Percentiles rank a stretch among this genome's conserved stretches.
Conservation (phyloP, 2,888 invertebrate genomes). For the Lagria hirta region DNA sequence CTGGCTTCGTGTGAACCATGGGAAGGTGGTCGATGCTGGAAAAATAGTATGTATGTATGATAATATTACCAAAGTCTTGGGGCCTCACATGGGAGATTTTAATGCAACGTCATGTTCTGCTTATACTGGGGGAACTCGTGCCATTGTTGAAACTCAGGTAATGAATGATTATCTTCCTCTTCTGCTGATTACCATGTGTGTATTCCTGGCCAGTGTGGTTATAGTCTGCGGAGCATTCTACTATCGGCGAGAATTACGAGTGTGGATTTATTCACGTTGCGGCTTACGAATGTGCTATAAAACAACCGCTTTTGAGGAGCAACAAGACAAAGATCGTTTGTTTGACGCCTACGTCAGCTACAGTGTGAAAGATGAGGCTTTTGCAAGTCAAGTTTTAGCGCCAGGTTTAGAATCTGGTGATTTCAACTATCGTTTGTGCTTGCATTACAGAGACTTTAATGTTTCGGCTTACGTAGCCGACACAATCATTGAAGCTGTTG, state of each 20-base stretch:
- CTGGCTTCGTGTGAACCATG: conserved; percentile 77
- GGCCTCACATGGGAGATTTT: conserved; percentile 73
- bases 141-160: conserved; percentile 72
- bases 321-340: conserved; percentile 79
- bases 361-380: conserved; percentile 89
- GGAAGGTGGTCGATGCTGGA: conserved; percentile 78
- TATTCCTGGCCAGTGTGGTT: conserved; percentile 74
- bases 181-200: conserved; percentile 74
- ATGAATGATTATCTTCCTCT: conserved; percentile 82
- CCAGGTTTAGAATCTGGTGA: conserved; percentile 82
- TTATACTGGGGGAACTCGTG: conserved; percentile 71
- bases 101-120: conserved; percentile 77
- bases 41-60: conserved; percentile 76
- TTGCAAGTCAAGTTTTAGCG: conserved; percentile 85
- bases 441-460: conserved; percentile 90
- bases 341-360: conserved; percentile 97
- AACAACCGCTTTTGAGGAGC: conserved; percentile 76
- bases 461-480: conserved; percentile 87
- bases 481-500: conserved; percentile 89
- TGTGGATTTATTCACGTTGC: conserved; percentile 85
- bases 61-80: conserved; percentile 70
- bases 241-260: conserved; percentile 77
- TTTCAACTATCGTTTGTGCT: conserved; percentile 81
- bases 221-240: conserved; percentile 77
- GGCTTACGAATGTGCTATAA: conserved; percentile 85